A percentile compares a stretch with the other conserved stretches of the same genome.
phyloP scores from a whole-genome alignment of 2,888 invertebrate genomes.

The Sarcophaga carnaria region DNA sequence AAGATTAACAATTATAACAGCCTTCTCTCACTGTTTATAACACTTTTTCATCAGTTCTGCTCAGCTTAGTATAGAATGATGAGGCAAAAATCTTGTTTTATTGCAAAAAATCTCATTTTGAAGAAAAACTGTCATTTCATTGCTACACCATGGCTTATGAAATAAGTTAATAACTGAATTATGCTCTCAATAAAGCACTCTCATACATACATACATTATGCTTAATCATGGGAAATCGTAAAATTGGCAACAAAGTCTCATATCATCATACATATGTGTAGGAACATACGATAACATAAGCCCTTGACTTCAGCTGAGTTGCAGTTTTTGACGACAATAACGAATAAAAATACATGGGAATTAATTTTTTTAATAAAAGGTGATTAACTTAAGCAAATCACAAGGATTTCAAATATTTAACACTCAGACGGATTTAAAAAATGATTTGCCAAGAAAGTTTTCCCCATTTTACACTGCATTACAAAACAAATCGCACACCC shows the following conservation, averaged over 20 bases:
- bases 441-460: slow-evolving; percentile 9
- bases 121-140: slow-evolving; percentile 58
- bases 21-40: slow-evolving; percentile 35
- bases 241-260: slow-evolving; percentile 37
- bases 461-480: neutral
- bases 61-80: slow-evolving; percentile 49
- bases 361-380: slow-evolving; percentile 65
- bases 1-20: slow-evolving; percentile 35
- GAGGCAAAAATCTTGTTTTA: slow-evolving; percentile 18
- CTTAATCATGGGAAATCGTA: slow-evolving; percentile 63
- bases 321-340: slow-evolving; percentile 25
- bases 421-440: slow-evolving; percentile 44
- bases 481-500: neutral
- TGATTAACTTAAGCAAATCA: slow-evolving; percentile 57
- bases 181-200: neutral
- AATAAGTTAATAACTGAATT: slow-evolving; percentile 64
- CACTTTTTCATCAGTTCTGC: slow-evolving; percentile 8
- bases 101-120: slow-evolving; percentile 15
- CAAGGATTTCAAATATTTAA: slow-evolving; percentile 29
- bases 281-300: neutral
- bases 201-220: slow-evolving; percentile 36
- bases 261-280: slow-evolving; percentile 14
- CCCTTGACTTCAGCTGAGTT: slow-evolving; percentile 3
- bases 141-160: slow-evolving; percentile 56
- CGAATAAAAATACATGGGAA: slow-evolving; percentile 15